Evolutionary conservation across 2,888 invertebrate species (phyloP).

Genomic region (Ditylenchus weischeri): DNA sequence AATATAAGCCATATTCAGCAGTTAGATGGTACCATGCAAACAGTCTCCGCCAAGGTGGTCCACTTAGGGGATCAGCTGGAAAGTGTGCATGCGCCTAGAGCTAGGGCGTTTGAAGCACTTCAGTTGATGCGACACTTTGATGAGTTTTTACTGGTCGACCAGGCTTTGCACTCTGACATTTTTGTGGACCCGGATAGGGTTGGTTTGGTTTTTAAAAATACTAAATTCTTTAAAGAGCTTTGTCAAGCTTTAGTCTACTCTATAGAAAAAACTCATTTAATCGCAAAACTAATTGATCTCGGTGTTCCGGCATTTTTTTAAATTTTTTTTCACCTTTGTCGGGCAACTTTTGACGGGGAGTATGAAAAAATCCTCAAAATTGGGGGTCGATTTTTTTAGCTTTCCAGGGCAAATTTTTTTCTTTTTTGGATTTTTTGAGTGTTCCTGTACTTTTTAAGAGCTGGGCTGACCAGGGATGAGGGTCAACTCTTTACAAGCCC

Average conservation of each 20-base stretch:
- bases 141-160: conserved; percentile 78
- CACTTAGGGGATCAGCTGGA: conserved; percentile 98
- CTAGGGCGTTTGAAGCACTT: conserved; percentile 89
- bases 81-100: conserved; percentile 81
- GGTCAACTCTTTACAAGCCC: no score
- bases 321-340: no score
- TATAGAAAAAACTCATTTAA: neutral
- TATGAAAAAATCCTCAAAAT: no score
- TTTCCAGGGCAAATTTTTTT: no score
- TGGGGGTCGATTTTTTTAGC: no score
- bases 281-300: no score
- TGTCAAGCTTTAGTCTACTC: neutral
- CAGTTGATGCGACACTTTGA: conserved; percentile 85
- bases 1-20: conserved; percentile 61
- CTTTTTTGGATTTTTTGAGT: no score
- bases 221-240: no score
- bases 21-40: conserved; percentile 89
- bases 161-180: conserved; percentile 77
- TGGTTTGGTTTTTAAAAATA: conserved; percentile 34
- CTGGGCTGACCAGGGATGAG: no score
- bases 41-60: conserved; percentile 92
- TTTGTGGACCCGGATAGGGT: conserved; percentile 81
- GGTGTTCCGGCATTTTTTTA: no score
- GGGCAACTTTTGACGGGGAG: no score
- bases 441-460: no score